phyloP scores from a whole-genome alignment of 1,140 invertebrate genomes.

The Lanistes nyassanus region DNA sequence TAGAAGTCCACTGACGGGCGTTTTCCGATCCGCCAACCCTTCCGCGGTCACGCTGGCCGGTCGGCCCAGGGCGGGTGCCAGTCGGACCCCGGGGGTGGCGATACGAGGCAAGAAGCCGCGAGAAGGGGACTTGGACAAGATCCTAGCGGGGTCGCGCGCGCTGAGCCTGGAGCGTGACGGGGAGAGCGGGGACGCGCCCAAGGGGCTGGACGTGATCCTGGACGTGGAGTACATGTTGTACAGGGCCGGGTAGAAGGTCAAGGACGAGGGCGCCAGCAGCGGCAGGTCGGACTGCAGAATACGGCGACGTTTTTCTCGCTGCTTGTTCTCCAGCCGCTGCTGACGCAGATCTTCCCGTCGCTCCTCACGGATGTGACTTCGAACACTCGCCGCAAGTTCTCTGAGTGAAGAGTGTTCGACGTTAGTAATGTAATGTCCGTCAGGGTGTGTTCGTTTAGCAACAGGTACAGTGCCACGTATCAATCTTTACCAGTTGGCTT shows the following conservation, averaged over 20 bases:
- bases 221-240: constrained; percentile 38
- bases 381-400: constrained; percentile 45
- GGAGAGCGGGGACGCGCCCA: background rate
- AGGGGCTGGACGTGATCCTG: constrained; percentile 9
- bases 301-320: constrained; percentile 41
- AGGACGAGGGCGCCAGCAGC: constrained; percentile 24
- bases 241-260: constrained; percentile 33
- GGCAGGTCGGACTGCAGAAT: constrained; percentile 42
- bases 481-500: too few relatives aligned
- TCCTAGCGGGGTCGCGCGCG: background rate
- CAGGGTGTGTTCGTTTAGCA: too few relatives aligned
- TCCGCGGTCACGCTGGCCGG: too few relatives aligned
- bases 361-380: constrained; percentile 51
- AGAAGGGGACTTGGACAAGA: background rate
- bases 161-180: background rate
- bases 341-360: constrained; percentile 44
- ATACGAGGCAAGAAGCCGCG: background rate
- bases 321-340: constrained; percentile 40
- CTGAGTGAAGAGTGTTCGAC: constrained; percentile 24
- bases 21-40: too few relatives aligned
- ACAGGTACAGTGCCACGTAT: background rate
- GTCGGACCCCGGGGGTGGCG: background rate
- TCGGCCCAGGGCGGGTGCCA: too few relatives aligned
- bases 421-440: too few relatives aligned
- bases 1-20: too few relatives aligned